Conservation (phyloP, 1,140 invertebrate genomes). For the Drosophila repleta region DNA sequence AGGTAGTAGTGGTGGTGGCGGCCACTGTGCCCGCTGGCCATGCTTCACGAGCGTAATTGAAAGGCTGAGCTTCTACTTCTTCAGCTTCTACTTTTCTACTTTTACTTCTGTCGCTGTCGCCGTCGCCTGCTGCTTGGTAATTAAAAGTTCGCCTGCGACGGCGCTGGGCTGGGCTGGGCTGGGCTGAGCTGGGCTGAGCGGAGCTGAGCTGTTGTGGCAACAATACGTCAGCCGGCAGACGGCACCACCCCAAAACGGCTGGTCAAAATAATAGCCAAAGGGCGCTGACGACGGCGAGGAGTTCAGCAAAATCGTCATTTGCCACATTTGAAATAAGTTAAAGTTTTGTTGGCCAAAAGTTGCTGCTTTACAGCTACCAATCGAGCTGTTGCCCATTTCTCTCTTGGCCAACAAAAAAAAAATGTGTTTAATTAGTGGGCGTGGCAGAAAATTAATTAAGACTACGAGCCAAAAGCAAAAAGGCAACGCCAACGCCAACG, state of each 20-base stretch:
- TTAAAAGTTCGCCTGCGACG: slow-evolving; percentile 74
- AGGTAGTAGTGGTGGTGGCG: background rate
- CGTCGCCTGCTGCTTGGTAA: slow-evolving; percentile 69
- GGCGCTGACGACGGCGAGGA: background rate
- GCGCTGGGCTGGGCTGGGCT: slow-evolving; percentile 18
- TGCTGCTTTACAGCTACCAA: slow-evolving; percentile 38
- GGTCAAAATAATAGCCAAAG: slow-evolving; percentile 2
- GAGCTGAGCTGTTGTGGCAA: slow-evolving; percentile 59
- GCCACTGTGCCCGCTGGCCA: slow-evolving; percentile 53
- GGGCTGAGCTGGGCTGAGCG: too few relatives aligned
- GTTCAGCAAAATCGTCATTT: slow-evolving; percentile 35
- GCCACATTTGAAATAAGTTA: slow-evolving; percentile 78
- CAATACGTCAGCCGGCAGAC: slow-evolving; percentile 71
- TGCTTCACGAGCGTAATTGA: slow-evolving; percentile 71
- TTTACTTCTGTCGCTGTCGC: slow-evolving; percentile 17
- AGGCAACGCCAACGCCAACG: background rate
- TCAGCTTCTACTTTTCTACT: slow-evolving; percentile 14
- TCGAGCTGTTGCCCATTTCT: slow-evolving; percentile 31
- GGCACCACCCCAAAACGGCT: slow-evolving; percentile 7
- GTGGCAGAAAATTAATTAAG: slow-evolving; percentile 75
- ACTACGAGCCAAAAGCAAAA: slow-evolving; percentile 46
- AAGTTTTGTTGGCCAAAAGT: slow-evolving; percentile 61
- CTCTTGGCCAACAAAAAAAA: slow-evolving; percentile 7
- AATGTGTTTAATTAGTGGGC: slow-evolving; percentile 75
- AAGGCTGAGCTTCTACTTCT: slow-evolving; percentile 38